Base-by-base conservation (phyloP, 1,140 invertebrate genomes). In the Hyphantria cunea region DNA sequence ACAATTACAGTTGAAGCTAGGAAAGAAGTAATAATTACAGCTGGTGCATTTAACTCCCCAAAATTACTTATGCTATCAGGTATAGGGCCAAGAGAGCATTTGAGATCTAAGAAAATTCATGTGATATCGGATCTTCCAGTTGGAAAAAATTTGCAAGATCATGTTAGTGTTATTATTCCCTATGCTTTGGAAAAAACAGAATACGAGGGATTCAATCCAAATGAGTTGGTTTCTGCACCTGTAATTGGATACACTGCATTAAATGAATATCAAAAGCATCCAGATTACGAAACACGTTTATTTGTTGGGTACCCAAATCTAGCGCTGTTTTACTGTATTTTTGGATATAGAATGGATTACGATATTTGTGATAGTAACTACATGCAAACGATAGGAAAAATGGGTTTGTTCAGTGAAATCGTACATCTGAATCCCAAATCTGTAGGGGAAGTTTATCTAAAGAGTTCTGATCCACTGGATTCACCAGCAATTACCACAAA, bases 41-140 rank as follows among this genome's bases (percentile, higher is more conserved):
- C 91, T 0, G 94, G 93, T 5, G 73, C 92, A 6, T 80, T 94
- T n/a, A 92, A 93, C 64, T 91, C 93, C 0, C 92, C 93, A 0
- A 91, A 94, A 64, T 72, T 94, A 0, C 82, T 94, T 0, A 81
- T 93, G 54, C 66, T 93, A 0, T 94, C 93, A 6, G 93, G 93
- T 2, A 87, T 94, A 11, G 94, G 93, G 5, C 93, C 93, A 0
- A 82, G 70, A 65, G 66, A 87, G 0, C 91, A 93, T 93, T 14
- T 89, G 70, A 17, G 89, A 80, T 53, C 76, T 90, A 55, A 92
- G 80, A 17, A 49, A 0, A 91, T 93, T 47, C 3, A 68, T 0
- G 64, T 89, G 0, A 60, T 89, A 0, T 53, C 74, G 8, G 91
- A 94, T 65, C 76, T 94, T 0, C 91, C 93, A 0, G 94, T 95